Base-by-base conservation (phyloP, 2,113 vertebrate species). In the Xyliphius kryptos region DNA sequence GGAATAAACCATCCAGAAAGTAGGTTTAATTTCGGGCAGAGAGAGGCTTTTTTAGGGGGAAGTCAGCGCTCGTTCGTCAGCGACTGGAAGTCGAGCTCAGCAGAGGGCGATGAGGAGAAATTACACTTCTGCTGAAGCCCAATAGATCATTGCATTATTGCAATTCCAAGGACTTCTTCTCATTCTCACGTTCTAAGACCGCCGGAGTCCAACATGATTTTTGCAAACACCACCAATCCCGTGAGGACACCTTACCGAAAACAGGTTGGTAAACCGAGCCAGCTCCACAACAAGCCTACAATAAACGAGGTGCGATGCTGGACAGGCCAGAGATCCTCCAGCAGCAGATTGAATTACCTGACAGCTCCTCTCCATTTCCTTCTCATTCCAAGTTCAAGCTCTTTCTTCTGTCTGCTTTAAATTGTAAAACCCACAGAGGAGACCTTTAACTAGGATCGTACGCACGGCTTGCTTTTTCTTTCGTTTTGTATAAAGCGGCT, bases 141-240 rank as follows among this genome's bases (percentile, higher is more conserved):
- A 47, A 66, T 64, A 62, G 46, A 44, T 46, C 16, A 16, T 22
- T n/a, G 41, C 55, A 50, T 20, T 36, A 56, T 2, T 40, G 36
- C 7, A 13, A 22, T 19, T 62, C 6, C 22, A 53, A 47, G 69
- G 63, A 59, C 49, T 56, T 48, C 19, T 50, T 62, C 57, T 66
- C 56, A 56, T 59, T 50, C n/a, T 51, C 65, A 46, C 60, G 61
- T 22, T 50, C n/a, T 46, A 71, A 19, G 53, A 58, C n/a, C 40
- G 41, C 38, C 19, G 62, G 69, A 46, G 53, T 84, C 75, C 80
- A 86, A 68, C 77, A 97, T 97, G 94, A 97, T 97, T 82, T 97
- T 95, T 85, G 93, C 92, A 65, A 91, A 88, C 78, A 86, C 88
- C 71, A 85, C 87, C 83, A 90, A 89, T 75, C 89, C 89, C 46